These are phyloP conservation scores for Eretmocerus hayati DNA, from an alignment of 2,888 invertebrate species.

Conservation along the genomic window DNA sequence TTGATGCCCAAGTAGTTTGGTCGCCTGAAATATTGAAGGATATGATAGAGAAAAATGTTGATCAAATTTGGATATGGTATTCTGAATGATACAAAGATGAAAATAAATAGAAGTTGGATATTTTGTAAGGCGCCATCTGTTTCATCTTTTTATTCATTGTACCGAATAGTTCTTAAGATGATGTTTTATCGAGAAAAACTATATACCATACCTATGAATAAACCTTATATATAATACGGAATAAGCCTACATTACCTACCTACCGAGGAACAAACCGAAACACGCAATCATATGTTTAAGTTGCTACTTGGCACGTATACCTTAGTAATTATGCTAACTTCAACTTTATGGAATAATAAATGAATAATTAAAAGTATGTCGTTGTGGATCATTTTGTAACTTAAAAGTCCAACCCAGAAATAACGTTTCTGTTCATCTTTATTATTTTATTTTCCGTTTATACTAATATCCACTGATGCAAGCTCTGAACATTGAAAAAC, in stretches of 20 bases:
- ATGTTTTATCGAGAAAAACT: slow-evolving; percentile 43
- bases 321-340: slow-evolving; percentile 47
- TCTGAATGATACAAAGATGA: slow-evolving; percentile 15
- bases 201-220: slow-evolving; percentile 46
- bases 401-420: no score
- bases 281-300: slow-evolving; percentile 48
- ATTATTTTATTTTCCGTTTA: no score
- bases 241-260: slow-evolving; percentile 41
- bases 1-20: no score
- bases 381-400: no score
- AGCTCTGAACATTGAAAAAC: no score
- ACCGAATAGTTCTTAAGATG: slow-evolving; percentile 45
- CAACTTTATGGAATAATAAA: slow-evolving; percentile 48
- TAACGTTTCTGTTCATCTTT: no score
- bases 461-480: no score
- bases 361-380: slow-evolving; percentile 42
- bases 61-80: slow-evolving; percentile 11
- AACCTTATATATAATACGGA: slow-evolving; percentile 44
- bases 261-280: slow-evolving; percentile 42
- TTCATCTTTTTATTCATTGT: slow-evolving; percentile 42
- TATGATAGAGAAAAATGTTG: slow-evolving; percentile 14
- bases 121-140: slow-evolving; percentile 35
- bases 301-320: slow-evolving; percentile 48
- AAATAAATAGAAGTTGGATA: slow-evolving; percentile 25
- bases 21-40: slow-evolving; percentile 18